Conservation (phyloP, 1,140 invertebrate genomes). For the Magallana gigas region DNA sequence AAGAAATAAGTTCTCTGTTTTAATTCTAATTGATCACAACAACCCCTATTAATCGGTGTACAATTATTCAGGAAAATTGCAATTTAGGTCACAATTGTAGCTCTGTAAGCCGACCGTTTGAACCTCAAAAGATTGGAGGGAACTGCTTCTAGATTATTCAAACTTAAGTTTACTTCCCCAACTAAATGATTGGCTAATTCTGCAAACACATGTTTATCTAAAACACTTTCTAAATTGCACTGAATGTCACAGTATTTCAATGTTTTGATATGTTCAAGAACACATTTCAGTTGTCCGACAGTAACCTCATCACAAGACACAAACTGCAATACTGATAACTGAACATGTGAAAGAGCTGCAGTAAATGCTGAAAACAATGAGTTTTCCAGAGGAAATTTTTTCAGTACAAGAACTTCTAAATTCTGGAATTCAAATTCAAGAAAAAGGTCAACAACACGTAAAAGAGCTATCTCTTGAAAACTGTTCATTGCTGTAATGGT, state of each 20-base stretch:
- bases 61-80: no score
- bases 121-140: background rate
- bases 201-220: background rate
- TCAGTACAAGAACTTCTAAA: no score
- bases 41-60: no score
- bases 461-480: no score
- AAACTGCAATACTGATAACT: background rate
- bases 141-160: background rate
- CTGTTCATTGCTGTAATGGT: no score
- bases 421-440: no score
- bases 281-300: constrained; percentile 5
- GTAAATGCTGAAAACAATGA: no score
- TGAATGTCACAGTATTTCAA: constrained; percentile 1
- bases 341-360: background rate
- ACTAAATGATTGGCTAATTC: constrained; percentile 9
- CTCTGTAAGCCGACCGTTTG: background rate
- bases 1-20: no score
- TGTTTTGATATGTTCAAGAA: background rate
- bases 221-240: background rate
- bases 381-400: no score
- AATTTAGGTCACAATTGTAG: background rate
- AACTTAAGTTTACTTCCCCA: background rate
- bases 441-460: no score
- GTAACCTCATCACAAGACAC: background rate
- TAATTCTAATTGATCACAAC: no score